These are phyloP conservation scores for Rostratula benghalensis DNA, from an alignment of 2,113 vertebrate species.

Conservation along the genomic window DNA sequence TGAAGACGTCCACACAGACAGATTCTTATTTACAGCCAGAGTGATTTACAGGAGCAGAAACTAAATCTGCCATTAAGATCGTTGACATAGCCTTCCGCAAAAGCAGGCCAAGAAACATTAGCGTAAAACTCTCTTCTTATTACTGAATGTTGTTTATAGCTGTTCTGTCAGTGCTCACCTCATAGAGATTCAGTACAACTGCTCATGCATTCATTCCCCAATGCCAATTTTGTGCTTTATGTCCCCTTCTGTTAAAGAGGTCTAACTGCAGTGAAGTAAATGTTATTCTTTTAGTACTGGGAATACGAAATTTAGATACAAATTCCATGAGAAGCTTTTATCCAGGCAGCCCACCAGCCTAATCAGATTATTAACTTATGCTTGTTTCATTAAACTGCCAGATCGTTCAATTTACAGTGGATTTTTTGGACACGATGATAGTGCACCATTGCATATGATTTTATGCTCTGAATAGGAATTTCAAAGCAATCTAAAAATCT, in stretches of 20 bases:
- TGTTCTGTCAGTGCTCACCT: constrained; percentile 11
- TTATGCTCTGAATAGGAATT: constrained; percentile 3
- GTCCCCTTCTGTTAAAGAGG: constrained; percentile 21
- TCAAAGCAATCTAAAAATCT: background rate
- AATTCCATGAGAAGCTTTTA: background rate
- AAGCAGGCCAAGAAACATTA: constrained; percentile 23
- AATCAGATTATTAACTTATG: constrained; percentile 6
- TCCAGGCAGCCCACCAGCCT: background rate
- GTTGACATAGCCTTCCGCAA: constrained; percentile 16
- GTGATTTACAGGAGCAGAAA: constrained; percentile 30
- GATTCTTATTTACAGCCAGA: constrained; percentile 29
- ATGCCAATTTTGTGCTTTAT: constrained; percentile 36
- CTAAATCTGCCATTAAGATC: constrained; percentile 46
- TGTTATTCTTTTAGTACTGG: background rate
- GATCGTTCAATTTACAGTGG: background rate
- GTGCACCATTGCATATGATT: background rate
- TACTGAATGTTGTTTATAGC: background rate
- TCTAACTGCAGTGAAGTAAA: constrained; percentile 28
- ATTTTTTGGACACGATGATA: background rate
- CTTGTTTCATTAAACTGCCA: constrained; percentile 11
- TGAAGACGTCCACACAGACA: background rate
- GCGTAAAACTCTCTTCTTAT: background rate
- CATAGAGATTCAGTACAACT: background rate
- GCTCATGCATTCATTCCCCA: background rate
- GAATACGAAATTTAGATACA: background rate